Conservation (phyloP, 2,797 vertebrate species). For the Clarias platycephalus region DNA sequence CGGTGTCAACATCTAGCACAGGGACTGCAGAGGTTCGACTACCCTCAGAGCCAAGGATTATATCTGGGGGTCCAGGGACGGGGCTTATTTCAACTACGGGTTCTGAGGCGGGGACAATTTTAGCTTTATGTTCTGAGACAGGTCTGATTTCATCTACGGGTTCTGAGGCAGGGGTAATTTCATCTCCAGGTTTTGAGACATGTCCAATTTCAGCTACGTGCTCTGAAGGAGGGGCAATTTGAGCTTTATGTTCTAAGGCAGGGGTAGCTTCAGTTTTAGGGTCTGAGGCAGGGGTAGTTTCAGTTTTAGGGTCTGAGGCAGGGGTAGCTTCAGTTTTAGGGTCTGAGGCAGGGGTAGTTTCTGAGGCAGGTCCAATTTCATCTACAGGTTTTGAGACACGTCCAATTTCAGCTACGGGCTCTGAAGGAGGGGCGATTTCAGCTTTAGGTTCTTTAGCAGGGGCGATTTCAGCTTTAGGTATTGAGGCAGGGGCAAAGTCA, state of each 20-base stretch:
- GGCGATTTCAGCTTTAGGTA: neutral
- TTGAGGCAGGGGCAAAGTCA: constrained; percentile 10
- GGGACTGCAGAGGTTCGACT: constrained; percentile 34
- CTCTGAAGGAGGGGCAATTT: neutral
- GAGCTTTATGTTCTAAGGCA: neutral
- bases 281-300: constrained; percentile 33
- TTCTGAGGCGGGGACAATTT: constrained; percentile 28
- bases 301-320: neutral
- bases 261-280: constrained; percentile 26
- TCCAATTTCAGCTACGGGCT: neutral
- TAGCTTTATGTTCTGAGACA: constrained; percentile 6
- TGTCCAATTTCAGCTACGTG: neutral
- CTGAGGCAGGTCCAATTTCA: constrained; percentile 22
- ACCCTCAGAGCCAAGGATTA: constrained; percentile 33
- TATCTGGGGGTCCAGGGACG: neutral
- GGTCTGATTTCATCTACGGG: constrained; percentile 1
- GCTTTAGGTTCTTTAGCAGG: neutral
- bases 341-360: neutral
- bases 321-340: neutral
- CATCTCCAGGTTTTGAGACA: constrained; percentile 1
- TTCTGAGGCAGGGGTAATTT: constrained; percentile 23
- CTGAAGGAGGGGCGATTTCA: neutral
- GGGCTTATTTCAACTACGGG: constrained; percentile 31
- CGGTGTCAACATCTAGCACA: constrained; percentile 49
- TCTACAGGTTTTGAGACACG: constrained; percentile 11